Base-by-base conservation (phyloP, 2,797 vertebrate species). In the Erpetoichthys calabaricus region DNA sequence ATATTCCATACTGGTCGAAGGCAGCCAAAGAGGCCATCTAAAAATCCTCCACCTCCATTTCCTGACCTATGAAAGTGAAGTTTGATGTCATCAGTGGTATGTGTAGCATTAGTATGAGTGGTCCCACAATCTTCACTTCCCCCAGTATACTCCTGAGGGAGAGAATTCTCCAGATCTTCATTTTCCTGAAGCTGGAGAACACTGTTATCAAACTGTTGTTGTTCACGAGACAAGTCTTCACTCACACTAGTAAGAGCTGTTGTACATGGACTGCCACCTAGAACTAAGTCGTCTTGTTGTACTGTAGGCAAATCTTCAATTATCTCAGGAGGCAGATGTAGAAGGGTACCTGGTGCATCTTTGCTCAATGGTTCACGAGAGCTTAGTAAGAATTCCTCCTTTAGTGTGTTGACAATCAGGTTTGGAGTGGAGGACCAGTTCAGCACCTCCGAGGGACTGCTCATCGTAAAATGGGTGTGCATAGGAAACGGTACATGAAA, bases 1-100 rank as follows among this genome's bases (percentile, higher is more conserved):
- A 99, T 99, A 73, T 98, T 99, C 95, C 95, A 98, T 6, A 99
- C 95, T 0, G 96, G 96, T 57, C 90, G 80, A 44, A 99, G 84
- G 63, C 96, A 99, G 8, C 96, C 96, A 0, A 99, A 98, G 3
- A 99, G 85, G 10, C 96, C 96, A 71, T 99, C 95, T 1, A 99
- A 80, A 75, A 99, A 99, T n/a, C 96, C 92, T 0, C 93, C 86
- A 0, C 88, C 88, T 25, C 91, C 83, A 0, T 89, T 87, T 54
- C 91, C 86, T 0, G 89, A 84, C 69, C 91, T 83, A 56, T 89
- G 95, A 69, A 98, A 98, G 74, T 97, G 93, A 53, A 99, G 83
- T 76, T 94, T 97, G 64, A 96, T 84, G 47, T 98, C 92, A 1
- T 97, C 94, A 1, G 72, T 76, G 57, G 79, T 49, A 7, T n/a